phyloP scores from a whole-genome alignment of 2,797 vertebrate species.

The Morus bassanus region DNA sequence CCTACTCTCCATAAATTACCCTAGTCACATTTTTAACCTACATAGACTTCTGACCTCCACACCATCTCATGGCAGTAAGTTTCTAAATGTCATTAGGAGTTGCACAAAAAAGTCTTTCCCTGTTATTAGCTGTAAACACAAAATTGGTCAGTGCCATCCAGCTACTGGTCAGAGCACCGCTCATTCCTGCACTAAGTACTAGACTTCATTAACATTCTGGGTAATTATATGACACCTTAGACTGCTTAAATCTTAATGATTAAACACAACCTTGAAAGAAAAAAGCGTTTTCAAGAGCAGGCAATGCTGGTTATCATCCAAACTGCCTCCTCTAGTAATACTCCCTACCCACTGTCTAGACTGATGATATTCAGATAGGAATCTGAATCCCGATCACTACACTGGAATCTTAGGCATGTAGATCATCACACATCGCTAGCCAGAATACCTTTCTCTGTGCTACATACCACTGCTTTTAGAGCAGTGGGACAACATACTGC shows the following conservation, averaged over 20 bases:
- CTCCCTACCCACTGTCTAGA: conserved; percentile 29
- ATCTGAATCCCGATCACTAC: not conserved
- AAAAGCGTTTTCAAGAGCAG: not conserved
- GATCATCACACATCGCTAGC: not conserved
- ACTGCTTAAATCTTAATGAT: not conserved
- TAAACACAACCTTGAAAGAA: not conserved
- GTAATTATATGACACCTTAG: not conserved
- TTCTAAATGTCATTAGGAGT: not conserved
- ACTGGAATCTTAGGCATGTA: not conserved
- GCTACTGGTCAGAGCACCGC: not conserved
- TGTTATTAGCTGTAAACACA: not conserved
- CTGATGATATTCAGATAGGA: not conserved
- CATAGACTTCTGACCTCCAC: not conserved
- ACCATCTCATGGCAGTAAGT: not conserved
- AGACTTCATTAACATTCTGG: not conserved
- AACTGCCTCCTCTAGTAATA: not conserved
- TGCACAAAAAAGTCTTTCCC: not conserved
- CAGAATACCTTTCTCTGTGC: not conserved
- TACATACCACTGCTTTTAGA: not conserved
- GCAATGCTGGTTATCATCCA: not conserved
- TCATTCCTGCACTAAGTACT: not conserved
- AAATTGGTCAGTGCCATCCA: not conserved
- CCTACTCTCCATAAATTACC: not conserved
- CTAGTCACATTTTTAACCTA: not conserved
- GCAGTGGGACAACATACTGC: not conserved